Percentiles rank a stretch among this genome's conserved stretches.
These are phyloP conservation scores for Vandiemenella viatica DNA, from an alignment of 2,888 invertebrate genomes.

Conservation along the genomic window DNA sequence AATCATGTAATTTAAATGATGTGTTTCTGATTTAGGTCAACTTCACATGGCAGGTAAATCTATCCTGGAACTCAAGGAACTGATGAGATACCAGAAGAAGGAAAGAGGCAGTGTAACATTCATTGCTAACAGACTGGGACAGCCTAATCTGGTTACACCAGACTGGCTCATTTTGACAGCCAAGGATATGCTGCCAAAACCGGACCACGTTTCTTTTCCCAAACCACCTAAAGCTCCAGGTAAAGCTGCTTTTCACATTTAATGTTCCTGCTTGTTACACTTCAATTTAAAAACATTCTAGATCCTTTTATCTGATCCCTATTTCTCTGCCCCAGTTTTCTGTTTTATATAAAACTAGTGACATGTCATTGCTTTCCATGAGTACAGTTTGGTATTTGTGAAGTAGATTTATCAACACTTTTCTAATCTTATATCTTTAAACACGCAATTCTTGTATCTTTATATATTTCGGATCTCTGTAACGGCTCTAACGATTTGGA, in stretches of 20 bases:
- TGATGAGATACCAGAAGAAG: conserved; percentile 38
- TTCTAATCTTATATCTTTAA: no score
- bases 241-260: conserved; percentile 21
- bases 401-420: no score
- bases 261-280: not conserved
- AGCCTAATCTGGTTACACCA: conserved; percentile 40
- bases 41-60: conserved; percentile 41
- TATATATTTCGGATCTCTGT: no score
- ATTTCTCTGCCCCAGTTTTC: conserved; percentile 1
- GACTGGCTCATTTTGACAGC: conserved; percentile 63
- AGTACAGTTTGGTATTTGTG: no score
- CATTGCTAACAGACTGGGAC: conserved; percentile 54
- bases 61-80: conserved; percentile 37
- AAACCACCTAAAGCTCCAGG: conserved; percentile 81
- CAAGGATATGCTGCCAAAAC: conserved; percentile 61
- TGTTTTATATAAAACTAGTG: not conserved
- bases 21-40: conserved; percentile 27
- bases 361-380: no score
- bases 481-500: no score
- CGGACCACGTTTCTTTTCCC: conserved; percentile 70
- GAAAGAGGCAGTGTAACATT: conserved; percentile 51
- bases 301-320: no score
- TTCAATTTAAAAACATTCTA: not conserved
- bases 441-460: no score
- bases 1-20: no score